Evolutionary conservation across 2,113 vertebrate species (phyloP), one percentile per base, ranked within the genome.

Genomic region (Phyllopteryx taeniolatus): DNA sequence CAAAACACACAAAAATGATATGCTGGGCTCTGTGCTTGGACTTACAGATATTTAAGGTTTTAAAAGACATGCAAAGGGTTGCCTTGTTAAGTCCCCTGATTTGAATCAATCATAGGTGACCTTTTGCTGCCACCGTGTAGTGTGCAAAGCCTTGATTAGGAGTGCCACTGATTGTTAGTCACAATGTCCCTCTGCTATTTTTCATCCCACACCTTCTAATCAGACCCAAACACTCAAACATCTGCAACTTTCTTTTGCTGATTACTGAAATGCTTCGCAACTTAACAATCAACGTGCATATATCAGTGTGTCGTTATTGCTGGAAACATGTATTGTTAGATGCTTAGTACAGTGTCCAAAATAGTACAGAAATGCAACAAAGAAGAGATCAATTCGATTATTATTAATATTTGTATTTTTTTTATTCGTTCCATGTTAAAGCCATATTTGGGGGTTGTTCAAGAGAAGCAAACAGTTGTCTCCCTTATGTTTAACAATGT

Each of bases 41-140:
- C 20, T 2, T 44, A 17, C 3, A 31, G 31, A 43, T 14, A 3
- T 56, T 56, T 56, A 10, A 56, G 3, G 3, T 63, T 42, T 63
- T 77, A 71, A 77, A 27, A 84, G 70, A 60, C 53, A 56, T 60
- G 63, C 46, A 42, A 35, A 47, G 47, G 44, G 61, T 61, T 20
- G 47, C 49, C 60, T 62, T 71, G 43, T 75, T 67, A 76, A 78
- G 67, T 83, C 76, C 61, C 70, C 72, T 84, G 73, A 74, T 79
- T 79, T 81, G 72, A 86, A 75, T 89, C 84, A 86, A 84, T 85
- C 88, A 83, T 75, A 71, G 64, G 73, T 83, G 86, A 87, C 89
- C 86, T 90, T 86, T 82, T 79, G 79, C 74, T 71, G 78, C 75
- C 76, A 35, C 77, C 62, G 56, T 75, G 74, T 59, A 80, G 66